A percentile compares a stretch with the other conserved stretches of the same genome.
phyloP scores from a whole-genome alignment of 2,113 vertebrate species.

The Bujurquina vittata region DNA sequence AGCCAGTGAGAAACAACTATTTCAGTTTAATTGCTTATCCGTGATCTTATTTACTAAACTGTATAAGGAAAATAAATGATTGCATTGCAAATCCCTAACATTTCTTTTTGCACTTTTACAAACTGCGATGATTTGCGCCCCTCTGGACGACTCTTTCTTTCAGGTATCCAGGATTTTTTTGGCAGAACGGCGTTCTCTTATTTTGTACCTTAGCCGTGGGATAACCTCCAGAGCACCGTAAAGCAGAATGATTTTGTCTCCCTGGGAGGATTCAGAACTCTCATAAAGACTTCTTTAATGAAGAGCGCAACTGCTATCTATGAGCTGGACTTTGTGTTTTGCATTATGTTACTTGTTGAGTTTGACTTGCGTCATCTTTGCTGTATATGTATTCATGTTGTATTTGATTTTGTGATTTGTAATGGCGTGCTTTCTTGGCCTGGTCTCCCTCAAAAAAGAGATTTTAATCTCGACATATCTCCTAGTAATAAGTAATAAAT shows the following conservation, averaged over 20 bases:
- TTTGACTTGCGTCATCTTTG: neutral
- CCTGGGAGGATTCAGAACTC: neutral
- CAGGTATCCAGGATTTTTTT: neutral
- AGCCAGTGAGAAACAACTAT: neutral
- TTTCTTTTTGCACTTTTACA: neutral
- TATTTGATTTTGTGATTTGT: neutral
- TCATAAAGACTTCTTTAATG: too few species aligned
- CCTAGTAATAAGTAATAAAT: neutral
- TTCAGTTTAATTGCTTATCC: neutral
- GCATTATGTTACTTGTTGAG: neutral
- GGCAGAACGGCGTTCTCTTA: neutral
- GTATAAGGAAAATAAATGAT: neutral
- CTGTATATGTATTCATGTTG: neutral
- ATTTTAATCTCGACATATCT: neutral
- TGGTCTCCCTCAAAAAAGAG: neutral
- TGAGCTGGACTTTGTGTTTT: neutral
- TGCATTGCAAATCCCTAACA: neutral
- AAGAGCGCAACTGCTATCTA: neutral
- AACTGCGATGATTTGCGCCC: neutral
- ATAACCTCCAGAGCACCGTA: neutral
- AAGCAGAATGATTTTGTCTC: neutral
- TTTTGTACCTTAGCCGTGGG: rapidly evolving
- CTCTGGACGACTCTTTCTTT: neutral
- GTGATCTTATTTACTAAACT: neutral
- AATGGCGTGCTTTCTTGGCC: neutral